These are phyloP conservation scores for Candidula unifasciata DNA, from an alignment of 2,888 invertebrate genomes.

Conservation along the genomic window DNA sequence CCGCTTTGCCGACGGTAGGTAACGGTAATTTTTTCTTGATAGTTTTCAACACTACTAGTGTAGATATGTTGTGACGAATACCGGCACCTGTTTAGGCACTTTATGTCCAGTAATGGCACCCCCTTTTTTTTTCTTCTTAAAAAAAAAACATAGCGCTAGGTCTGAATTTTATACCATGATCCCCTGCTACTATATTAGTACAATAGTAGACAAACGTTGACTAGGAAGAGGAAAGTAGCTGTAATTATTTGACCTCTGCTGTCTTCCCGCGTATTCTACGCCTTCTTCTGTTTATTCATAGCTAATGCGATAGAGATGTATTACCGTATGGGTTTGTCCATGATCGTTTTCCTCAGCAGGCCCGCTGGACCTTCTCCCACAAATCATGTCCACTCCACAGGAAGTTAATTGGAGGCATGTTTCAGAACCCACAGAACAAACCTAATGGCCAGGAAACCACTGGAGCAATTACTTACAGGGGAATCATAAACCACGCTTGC, in stretches of 20 bases:
- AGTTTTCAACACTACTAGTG: no score
- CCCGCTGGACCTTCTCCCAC: background rate
- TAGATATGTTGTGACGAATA: no score
- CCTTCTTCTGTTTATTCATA: background rate
- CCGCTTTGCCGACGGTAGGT: no score
- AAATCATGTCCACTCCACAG: background rate
- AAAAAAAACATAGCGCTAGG: no score
- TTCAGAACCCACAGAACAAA: background rate
- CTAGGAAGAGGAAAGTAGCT: background rate
- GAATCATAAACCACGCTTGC: background rate
- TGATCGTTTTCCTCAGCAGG: background rate
- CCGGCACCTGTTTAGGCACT: no score
- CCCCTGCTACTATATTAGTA: background rate
- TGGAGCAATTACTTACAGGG: slow-evolving; percentile 2
- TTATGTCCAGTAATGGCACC: no score
- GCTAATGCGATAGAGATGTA: background rate
- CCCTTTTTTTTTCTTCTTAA: no score
- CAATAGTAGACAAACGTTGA: background rate
- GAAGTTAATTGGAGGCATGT: slow-evolving; percentile 22
- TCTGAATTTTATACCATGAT: background rate
- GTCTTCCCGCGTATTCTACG: background rate
- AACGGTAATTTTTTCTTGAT: no score
- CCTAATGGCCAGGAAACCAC: background rate
- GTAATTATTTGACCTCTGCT: background rate
- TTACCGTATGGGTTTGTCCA: background rate